Base-by-base conservation (phyloP, 1,140 invertebrate genomes). In the Drosophila varians region DNA sequence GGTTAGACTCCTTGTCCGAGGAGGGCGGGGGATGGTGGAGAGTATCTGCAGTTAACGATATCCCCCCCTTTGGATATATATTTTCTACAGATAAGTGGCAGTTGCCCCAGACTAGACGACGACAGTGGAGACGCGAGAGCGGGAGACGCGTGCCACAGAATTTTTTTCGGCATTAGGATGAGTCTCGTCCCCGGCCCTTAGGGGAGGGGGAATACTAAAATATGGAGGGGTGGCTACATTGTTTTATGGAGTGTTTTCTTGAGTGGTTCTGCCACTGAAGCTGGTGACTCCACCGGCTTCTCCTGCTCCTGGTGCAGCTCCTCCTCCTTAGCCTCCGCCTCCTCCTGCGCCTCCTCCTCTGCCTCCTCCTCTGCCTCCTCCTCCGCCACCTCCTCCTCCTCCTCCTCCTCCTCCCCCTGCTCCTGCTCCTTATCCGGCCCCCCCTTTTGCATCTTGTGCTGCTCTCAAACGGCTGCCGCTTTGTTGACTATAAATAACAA, bases 401-500 rank as follows among this genome's bases (percentile, higher is more conserved):
- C 8, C 4, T n/a, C 3, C 1, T 11, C 16, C 3, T 14, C 9
- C 11, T 9, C 6, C 11, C 6, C 5, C 11, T n/a, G 16, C 21
- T 53, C 2, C 1, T 11, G 9, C 14, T 7, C 4, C 19, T 8
- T n/a, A n/a, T n/a, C n/a, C n/a, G n/a, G n/a, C 19, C 12, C 55
- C 0, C 11, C n/a, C 26, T 36, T 25, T 56, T 36, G 16, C 36
- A 12, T 19, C 16, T 18, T 42, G 38, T 14, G 57, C 31, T 21
- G 4, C 28, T 43, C 54, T 58, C 48, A 52, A 72, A 68, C 69
- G 68, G 43, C 69, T 62, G 75, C 49, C 77, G 69, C 78, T 82
- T 74, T 84, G 79, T 87, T 86, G 74, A 82, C 82, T 86, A 86
- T 86, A 86, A 86, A 86, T 86, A 86, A 86, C 82, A 86, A 86